Base-by-base conservation (phyloP, 2,797 vertebrate species). In the Clamator glandarius region DNA sequence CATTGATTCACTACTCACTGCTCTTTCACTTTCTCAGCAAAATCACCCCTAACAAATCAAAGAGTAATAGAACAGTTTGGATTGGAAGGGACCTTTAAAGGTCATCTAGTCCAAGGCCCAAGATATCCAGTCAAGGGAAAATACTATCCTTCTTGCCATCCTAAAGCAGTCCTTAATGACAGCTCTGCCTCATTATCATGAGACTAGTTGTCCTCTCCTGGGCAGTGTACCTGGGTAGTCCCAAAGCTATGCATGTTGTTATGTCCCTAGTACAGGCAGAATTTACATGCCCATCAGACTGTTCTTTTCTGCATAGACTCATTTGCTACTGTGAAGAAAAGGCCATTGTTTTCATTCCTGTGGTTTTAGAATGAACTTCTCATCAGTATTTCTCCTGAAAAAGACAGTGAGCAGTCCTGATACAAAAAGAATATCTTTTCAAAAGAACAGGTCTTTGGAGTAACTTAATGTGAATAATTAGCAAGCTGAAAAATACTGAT, bases 401-500 rank as follows among this genome's bases (percentile, higher is more conserved):
- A 66, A 63, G 46, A 31, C 25, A 75, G 6, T 20, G 12, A 87
- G 7, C 17, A 69, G 8, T 23, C 3, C 16, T 77, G 24, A 59
- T 29, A 39, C 6, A 57, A 35, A 77, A 84, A 36, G 1, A 63
- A 10, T 1, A 33, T 14, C 0, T 55, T 90, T 93, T 41, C 23
- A 26, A 87, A 90, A 50, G 1, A 87, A 61, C 7, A 42, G 24
- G 23, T 84, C 41, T 92, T 86, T 36, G 21, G 51, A 67, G 36
- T 64, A 84, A 87, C 21, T 69, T 51, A 31, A 95, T 92, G 79
- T 44, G 3, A 91, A 41, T 88, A 90, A 93, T 89, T 55, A 81
- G 2, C 16, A 61, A 5, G 6, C 54, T 74, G 55, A 75, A 94
- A 89, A 61, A 7, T 58, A 66, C 25, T 13, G 26, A 29, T 84